Base-by-base conservation (phyloP, 2,888 invertebrate species). In the Tipula lateralis region DNA sequence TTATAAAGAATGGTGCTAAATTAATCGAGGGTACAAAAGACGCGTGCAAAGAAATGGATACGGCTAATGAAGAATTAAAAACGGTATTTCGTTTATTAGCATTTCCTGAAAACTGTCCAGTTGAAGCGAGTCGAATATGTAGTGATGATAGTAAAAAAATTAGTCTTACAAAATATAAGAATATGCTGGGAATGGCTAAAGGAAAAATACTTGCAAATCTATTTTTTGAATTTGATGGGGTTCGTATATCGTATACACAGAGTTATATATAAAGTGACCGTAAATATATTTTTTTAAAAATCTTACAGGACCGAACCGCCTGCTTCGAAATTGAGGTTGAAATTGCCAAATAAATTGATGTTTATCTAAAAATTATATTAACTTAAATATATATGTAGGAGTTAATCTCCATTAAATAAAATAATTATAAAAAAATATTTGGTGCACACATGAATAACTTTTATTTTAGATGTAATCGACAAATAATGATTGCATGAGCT, bases 151-250 rank as follows among this genome's bases (percentile, higher is more conserved):
- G 5, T n/a, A 82, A 82, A 32, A 29, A 29, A n/a, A 2, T 30
- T 82, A 32, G 32, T 30, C 29, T 82, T 82, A 30, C 30, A 16
- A 82, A 82, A 30, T 82, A 82, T n/a, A 82, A 82, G 16, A 30
- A 29, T 82, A 82, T 82, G 82, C 13, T 82, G 29, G 82, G 82
- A n/a, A 82, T 82, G 82, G 82, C 82, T n/a, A 82, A 32, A n/a
- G 82, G 82, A n/a, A 82, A 13, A 30, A 30, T 82, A 0, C 1
- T 24, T 19, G 66, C 24, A 1, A 66, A 66, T 24, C 12, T 66
- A 24, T 66, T 24, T n/a, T 66, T 66, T 66, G 66, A 66, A 66
- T 66, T 66, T 9, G 24, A 66, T 66, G 24, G 24, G 66, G 66
- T 66, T 24, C 12, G 66, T 66, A 9, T 66, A 66, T 24, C 9